Base-by-base conservation (phyloP, 1,140 invertebrate genomes). In the Vanessa atalanta region DNA sequence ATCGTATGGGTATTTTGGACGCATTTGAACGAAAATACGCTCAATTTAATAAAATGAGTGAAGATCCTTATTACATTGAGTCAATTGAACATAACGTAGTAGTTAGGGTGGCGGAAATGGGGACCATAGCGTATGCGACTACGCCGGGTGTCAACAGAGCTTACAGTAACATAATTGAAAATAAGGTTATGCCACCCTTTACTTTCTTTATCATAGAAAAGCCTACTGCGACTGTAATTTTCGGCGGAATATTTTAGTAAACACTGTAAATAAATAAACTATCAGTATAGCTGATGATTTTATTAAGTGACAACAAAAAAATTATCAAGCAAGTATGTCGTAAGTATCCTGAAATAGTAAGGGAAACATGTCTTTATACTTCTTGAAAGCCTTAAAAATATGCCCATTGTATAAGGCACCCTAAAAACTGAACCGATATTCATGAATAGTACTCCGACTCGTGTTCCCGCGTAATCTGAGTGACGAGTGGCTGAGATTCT, bases 101-200 rank as follows among this genome's bases (percentile, higher is more conserved):
- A 81, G 95, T 98, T 78, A 95, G 96, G 82, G 95, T 97, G 0
- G 95, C 96, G 76, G 96, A 97, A 89, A 93, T 96, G 76, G 97
- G 97, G 14, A 97, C 95, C 15, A 93, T 96, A 23, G 96, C 96
- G 7, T 93, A 95, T 12, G 96, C 96, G 0, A 94, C 94, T 13
- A 94, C 95, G 83, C 26, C 26, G 26, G 26, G 26, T 9, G 80
- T 75, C 31, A 84, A 85, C 65, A 68, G 86, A 23, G 93, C 94
- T 31, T 31, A 31, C 26, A 31, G 26, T 31, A 43, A 8, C 88
- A n/a, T 89, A 93, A 3, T 89, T 94, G n/a, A 93, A 94, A 0
- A 90, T 84, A 66, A 43, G 37, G 37, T 94, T 95, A 73, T 78
- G 88, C 88, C 26, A 31, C 26, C 26, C 26, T 95, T 95, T 71